Conservation (phyloP, 1,140 invertebrate genomes). For the Ips nitidus region DNA sequence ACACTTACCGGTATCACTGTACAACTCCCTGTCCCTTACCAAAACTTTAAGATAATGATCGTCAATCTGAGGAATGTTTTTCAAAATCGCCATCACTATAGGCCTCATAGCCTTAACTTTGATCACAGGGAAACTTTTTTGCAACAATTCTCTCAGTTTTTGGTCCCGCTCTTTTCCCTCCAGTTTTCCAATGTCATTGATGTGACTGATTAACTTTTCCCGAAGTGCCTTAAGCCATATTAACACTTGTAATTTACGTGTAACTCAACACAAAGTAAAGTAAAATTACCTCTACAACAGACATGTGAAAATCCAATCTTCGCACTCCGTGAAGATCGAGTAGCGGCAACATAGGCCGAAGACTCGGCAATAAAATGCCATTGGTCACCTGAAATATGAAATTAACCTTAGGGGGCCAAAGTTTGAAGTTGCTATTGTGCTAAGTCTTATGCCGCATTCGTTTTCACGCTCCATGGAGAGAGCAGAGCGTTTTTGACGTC, state of each 20-base stretch:
- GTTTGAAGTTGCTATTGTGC: background rate
- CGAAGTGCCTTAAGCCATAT: constrained; percentile 65
- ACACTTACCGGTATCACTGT: constrained; percentile 75
- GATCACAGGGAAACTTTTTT: constrained; percentile 92
- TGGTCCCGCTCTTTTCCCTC: constrained; percentile 77
- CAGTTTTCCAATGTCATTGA: constrained; percentile 82
- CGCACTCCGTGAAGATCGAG: constrained; percentile 92
- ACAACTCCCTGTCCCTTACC: constrained; percentile 88
- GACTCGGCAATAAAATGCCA: constrained; percentile 89
- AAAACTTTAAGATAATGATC: constrained; percentile 88
- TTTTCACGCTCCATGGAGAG: too few species aligned
- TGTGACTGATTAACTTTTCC: constrained; percentile 84
- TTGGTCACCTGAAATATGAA: constrained; percentile 71
- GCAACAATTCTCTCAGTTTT: constrained; percentile 87
- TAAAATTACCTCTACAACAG: constrained; percentile 76
- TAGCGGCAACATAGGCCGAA: constrained; percentile 90
- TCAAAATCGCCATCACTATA: constrained; percentile 93
- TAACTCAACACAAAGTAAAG: constrained; percentile 15
- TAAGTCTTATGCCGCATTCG: too few species aligned
- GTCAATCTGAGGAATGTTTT: constrained; percentile 91
- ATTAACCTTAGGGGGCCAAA: background rate
- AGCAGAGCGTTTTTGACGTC: too few species aligned
- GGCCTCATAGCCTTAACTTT: constrained; percentile 88
- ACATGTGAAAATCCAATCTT: constrained; percentile 91
- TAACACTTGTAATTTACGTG: constrained; percentile 38